Evolutionary conservation across 2,888 invertebrate genomes (phyloP), one percentile per base, ranked within the genome.

Genomic region (Apotomis betuletana): DNA sequence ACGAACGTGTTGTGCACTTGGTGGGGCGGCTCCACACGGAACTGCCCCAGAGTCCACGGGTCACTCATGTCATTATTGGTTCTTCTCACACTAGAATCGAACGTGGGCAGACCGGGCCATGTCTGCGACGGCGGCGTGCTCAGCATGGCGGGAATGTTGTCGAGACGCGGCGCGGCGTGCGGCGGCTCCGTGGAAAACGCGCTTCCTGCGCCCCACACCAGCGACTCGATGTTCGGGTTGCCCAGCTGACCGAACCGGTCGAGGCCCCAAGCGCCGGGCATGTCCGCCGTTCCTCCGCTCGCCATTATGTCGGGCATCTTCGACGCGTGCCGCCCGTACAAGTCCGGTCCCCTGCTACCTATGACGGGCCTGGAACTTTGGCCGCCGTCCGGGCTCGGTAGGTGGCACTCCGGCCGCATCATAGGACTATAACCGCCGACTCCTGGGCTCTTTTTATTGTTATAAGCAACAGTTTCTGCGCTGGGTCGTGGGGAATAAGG

Each of bases 401-500:
- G 78, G 75, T 90, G 91, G 71, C 90, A 90, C 75, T 93, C 92
- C 1, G 87, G 76, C 3, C 92, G 87, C 88, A 91, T 83, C 87
- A 91, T 87, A 0, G 93, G 92, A 69, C 92, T 92, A 78, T 88
- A 92, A 73, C 86, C 86, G 5, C 91, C 92, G 36, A 91, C 85
- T 13, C 90, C 90, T 1, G 92, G 92, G 73, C 92, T 92, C 78
- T 87, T 89, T 75, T 91, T 91, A 75, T 90, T 91, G 63, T 79
- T 82, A 75, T 88, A 89, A 6, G 81, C 81, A 36, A 80, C 80
- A 76, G 77, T 83, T 8, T 92, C 92, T 6, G 89, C 91, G 79
- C 91, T 90, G 4, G 91, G 90, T 61, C 92, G 79, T 46, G 92
- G 92, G 44, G 93, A 92, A 75, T 91, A 92, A 5, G 92, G 91